Base-by-base conservation (phyloP, 2,888 invertebrate species). In the Pseudanteris insignis region DNA sequence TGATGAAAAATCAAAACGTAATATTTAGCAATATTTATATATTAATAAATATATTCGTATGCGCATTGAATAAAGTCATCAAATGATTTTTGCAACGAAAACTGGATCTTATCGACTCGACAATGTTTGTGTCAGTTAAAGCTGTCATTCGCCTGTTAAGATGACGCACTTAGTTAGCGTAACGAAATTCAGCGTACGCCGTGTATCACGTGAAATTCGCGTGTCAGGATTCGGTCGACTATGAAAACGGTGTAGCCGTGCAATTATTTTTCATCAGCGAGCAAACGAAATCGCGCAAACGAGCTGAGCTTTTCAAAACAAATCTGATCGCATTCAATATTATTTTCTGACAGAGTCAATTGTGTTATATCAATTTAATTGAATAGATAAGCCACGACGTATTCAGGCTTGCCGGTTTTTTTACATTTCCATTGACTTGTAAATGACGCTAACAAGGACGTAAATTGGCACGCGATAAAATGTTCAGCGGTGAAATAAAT, bases 351-450 rank as follows among this genome's bases (percentile, higher is more conserved):
- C 47, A 14, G 47, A 47, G 25, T 41, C 37, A 41, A 48, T 48
- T 57, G 43, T 43, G 46, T 48, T 47, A 36, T 48, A 48, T 41
- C 41, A 57, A 48, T 57, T 41, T 47, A 40, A 55, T 41, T 40
- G 47, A 30, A 14, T 10, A 32, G 55, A 46, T 46, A 54, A 54
- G 40, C 5, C 13, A 4, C 34, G 46, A 26, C 34, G 34, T 26
- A 28, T 46, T 34, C 18, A 34, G 46, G 33, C 15, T 13, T 36
- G 18, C 11, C 13, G 13, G 14, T 36, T 46, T 46, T 18, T 46
- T n/a, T n/a, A 36, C 28, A 36, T 15, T 33, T 44, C 33, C 29
- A 34, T 28, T 18, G 8, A 4, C 33, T 44, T 34, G 11, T 13
- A 21, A 36, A 36, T 46, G 32, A 28, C 12, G 36, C 15, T 36